Evolutionary conservation across 2,797 vertebrate genomes (phyloP).

Genomic region (Megalops cyprinoides): DNA sequence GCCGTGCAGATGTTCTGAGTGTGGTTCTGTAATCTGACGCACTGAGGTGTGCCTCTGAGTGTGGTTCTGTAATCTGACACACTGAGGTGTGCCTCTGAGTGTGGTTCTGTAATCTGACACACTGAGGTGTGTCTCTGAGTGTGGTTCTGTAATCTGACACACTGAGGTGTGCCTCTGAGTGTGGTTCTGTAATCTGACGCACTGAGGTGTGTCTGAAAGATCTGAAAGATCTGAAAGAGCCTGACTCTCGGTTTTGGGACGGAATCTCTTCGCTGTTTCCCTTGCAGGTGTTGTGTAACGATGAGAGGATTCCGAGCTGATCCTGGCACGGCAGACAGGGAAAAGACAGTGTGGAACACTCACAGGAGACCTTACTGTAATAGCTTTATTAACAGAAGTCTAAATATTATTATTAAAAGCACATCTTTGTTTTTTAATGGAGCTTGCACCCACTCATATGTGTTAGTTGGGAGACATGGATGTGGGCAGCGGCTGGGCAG

Average conservation of each 20-base stretch:
- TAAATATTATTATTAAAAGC: constrained; percentile 14
- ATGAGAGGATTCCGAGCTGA: not conserved
- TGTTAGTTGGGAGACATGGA: constrained; percentile 8
- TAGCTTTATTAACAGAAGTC: constrained; percentile 4
- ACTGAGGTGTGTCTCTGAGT: no score
- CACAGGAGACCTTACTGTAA: not conserved
- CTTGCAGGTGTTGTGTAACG: not conserved
- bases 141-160: no score
- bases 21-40: no score
- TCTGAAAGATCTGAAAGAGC: not conserved
- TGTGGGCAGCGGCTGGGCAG: not conserved
- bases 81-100: no score
- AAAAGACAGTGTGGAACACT: not conserved
- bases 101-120: no score
- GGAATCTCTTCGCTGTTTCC: not conserved
- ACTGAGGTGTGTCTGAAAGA: no score
- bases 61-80: no score
- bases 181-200: no score
- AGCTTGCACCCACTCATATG: constrained; percentile 8
- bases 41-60: no score
- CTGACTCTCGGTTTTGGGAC: not conserved
- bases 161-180: no score
- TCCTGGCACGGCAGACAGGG: not conserved
- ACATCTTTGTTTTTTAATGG: not conserved
- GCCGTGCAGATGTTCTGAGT: no score